Conservation (phyloP, 2,888 invertebrate species). For the Rhaphigaster nebulosa region DNA sequence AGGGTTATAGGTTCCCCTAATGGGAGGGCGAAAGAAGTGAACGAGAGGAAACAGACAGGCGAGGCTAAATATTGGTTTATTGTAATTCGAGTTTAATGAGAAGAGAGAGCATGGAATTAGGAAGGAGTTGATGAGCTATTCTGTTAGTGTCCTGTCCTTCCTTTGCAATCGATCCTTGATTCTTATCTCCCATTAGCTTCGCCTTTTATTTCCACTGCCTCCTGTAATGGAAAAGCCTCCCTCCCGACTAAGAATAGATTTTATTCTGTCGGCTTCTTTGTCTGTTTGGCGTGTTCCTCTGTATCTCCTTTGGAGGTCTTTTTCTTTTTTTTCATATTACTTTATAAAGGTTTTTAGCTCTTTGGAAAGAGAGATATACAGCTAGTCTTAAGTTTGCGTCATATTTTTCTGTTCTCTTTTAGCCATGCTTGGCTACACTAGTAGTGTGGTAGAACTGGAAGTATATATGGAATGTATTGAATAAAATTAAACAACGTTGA, state of each 20-base stretch:
- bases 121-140: conserved; percentile 40
- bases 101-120: conserved; percentile 52
- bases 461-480: too few relatives aligned
- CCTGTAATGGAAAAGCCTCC: too few relatives aligned
- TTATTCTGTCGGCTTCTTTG: not conserved
- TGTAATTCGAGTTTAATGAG: conserved; percentile 59
- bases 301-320: not conserved
- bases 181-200: conserved; percentile 62
- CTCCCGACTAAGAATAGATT: not conserved
- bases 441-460: too few relatives aligned
- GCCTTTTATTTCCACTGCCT: not conserved
- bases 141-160: not conserved
- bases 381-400: too few relatives aligned
- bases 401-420: too few relatives aligned
- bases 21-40: not conserved
- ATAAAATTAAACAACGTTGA: too few relatives aligned
- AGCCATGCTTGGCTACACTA: too few relatives aligned
- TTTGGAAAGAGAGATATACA: too few relatives aligned
- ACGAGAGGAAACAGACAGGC: not conserved
- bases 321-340: too few relatives aligned
- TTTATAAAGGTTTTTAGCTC: too few relatives aligned
- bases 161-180: conserved; percentile 60
- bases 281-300: not conserved
- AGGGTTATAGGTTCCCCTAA: conserved; percentile 2
- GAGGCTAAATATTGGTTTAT: conserved; percentile 60